Conservation (phyloP, 2,113 vertebrate genomes). For the Gadus macrocephalus region DNA sequence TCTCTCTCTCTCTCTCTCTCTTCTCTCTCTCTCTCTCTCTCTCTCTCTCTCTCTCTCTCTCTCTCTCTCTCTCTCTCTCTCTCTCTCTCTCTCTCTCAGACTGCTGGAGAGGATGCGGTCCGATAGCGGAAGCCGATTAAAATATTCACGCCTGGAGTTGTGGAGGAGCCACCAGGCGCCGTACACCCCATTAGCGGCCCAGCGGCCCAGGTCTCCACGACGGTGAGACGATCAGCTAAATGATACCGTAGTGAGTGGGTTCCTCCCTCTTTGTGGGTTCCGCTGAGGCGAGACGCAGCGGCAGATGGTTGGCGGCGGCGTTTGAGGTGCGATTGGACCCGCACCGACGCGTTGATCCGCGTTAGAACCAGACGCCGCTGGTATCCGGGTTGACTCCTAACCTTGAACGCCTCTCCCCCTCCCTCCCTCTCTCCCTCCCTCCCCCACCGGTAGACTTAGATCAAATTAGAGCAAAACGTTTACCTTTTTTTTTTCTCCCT, state of each 20-base stretch:
- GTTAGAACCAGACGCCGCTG: slow-evolving; percentile 1
- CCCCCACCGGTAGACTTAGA: slow-evolving; percentile 14
- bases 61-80: too few species aligned
- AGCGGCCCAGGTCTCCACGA: slow-evolving; percentile 13
- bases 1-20: too few species aligned
- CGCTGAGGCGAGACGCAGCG: slow-evolving; percentile 39
- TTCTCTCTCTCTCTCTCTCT: too few species aligned
- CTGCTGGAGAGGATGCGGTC: slow-evolving; percentile 36
- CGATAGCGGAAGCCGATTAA: slow-evolving; percentile 41
- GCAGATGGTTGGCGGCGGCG: slow-evolving; percentile 23
- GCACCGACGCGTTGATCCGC: slow-evolving; percentile 20
- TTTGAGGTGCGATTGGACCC: slow-evolving; percentile 19
- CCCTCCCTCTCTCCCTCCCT: too few species aligned
- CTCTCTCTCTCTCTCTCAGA: slow-evolving; percentile 34
- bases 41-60: too few species aligned
- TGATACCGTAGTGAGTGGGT: slow-evolving; percentile 29
- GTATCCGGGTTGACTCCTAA: slow-evolving; percentile 24
- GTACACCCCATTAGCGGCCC: slow-evolving; percentile 43
- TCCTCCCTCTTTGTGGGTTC: slow-evolving; percentile 24
- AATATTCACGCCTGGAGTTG: slow-evolving; percentile 58
- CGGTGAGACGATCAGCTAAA: slow-evolving; percentile 15
- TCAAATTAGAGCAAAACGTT: slow-evolving; percentile 14
- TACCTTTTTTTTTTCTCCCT: neutral
- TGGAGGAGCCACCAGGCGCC: slow-evolving; percentile 29
- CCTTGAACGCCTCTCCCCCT: slow-evolving; percentile 27